Base-by-base conservation (phyloP, 2,888 invertebrate species). In the Hirtodrosophila trivittata region DNA sequence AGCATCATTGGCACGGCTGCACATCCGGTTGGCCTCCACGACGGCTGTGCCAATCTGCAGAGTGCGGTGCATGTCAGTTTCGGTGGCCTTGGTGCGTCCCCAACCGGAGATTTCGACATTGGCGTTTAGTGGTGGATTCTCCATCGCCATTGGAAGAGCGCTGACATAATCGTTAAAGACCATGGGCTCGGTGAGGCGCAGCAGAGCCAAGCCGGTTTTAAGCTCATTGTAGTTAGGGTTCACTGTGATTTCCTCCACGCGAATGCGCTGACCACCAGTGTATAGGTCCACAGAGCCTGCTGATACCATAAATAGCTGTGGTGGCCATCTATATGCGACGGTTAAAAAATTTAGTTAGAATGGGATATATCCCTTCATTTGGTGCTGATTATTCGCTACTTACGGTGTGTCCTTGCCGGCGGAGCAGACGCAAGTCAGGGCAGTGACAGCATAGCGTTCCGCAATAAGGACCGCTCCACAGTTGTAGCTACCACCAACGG, bases 401-500 rank as follows among this genome's bases (percentile, higher is more conserved):
- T 72, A 89, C 89, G 87, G 69, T 1, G 18, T 77, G 45, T 75
- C 66, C 49, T 62, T 83, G 49, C 82, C 83, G 0, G 60, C 63
- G 0, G 77, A 85, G 66, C 88, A 88, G 10, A 90, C 87, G 35
- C 90, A 90, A 28, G 85, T 81, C 26, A 88, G 77, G 0, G 89
- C 82, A 0, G 91, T 91, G 5, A 91, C 58, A 0, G 90, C 87
- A 64, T 77, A 89, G 1, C 77, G 70, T 38, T 87, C 60, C 42
- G 75, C 86, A 9, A 91, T 45, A 38, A 91, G 83, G 1, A 81
- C 82, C 1, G 87, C 89, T 1, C 90, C 89, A 45, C 89, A 90
- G n/a, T 66, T 75, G 51, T 78, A 80, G 25, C 50, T 47, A 4
- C 86, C 86, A 0, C 67, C 80, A 4, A 86, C 38, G 37, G 72